Base-by-base conservation (phyloP, 2,888 invertebrate genomes). In the Napeogenes inachia region DNA sequence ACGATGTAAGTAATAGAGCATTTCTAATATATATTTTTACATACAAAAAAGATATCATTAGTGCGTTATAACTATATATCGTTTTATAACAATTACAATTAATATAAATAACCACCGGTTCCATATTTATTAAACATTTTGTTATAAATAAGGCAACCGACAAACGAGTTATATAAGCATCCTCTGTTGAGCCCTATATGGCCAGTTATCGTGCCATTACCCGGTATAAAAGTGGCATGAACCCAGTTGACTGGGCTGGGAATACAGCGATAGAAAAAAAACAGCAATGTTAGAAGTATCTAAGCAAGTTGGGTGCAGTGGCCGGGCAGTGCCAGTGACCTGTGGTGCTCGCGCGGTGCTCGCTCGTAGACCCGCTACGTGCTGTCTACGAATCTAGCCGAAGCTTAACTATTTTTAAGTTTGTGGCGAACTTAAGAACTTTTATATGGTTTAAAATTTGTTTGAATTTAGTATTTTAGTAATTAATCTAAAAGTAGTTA, bases 231-330 rank as follows among this genome's bases (percentile, higher is more conserved):
- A 74, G 74, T 71, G 72, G 75, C 71, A 73, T 74, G 74, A 75
- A 75, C 75, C 69, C 75, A 67, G 77, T 78, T 77, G 76, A 70
- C 71, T 71, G 76, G 72, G 80, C 79, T 80, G 81, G 80, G 87
- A 89, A 88, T 88, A 87, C 77, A 75, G 84, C 74, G 81, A 85
- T 85, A 88, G 84, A 85, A 89, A 88, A 84, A 82, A 88, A 87
- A 88, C 75, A 81, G 82, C 84, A 82, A 80, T 79, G 85, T 88
- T 87, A 89, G 89, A 88, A 84, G 82, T 85, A 87, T 89, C 87
- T 89, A 89, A 87, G 86, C 84, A 79, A 83, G 85, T 79, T 72
- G 88, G 77, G 89, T 87, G 88, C 89, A 89, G 78, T 89, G 89
- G 79, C 89, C 88, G 84, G 61, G 72, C 73, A 79, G 87, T 85